Conservation (phyloP, 2,113 vertebrate genomes). For the Aix galericulata region DNA sequence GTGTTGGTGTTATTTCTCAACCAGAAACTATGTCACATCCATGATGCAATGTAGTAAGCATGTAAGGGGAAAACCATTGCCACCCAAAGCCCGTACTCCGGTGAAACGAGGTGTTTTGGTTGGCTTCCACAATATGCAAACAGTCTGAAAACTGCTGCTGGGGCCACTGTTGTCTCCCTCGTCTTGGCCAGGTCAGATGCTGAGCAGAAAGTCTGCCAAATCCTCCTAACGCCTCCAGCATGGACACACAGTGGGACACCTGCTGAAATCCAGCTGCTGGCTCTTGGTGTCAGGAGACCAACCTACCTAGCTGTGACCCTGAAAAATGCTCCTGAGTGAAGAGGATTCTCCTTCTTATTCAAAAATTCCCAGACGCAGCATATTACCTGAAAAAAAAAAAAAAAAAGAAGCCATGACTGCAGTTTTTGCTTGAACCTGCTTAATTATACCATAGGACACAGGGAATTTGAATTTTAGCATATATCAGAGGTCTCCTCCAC, state of each 20-base stretch:
- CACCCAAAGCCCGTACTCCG: not conserved
- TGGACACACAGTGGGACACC: not conserved
- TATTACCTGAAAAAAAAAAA: not conserved
- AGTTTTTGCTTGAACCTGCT: not conserved
- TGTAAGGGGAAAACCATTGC: not conserved
- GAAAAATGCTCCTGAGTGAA: not conserved
- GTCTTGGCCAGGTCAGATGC: not conserved
- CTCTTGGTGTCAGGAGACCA: not conserved
- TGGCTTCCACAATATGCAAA: not conserved
- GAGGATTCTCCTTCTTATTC: not conserved
- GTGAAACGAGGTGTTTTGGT: not conserved
- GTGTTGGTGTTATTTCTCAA: not conserved
- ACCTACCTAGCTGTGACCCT: not conserved
- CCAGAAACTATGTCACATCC: not conserved
- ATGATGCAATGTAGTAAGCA: not conserved
- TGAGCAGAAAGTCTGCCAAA: not conserved
- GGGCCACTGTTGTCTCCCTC: not conserved
- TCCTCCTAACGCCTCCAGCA: not conserved
- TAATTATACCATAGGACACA: not conserved
- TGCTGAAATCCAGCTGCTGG: not conserved
- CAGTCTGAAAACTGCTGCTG: not conserved
- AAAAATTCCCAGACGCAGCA: rapidly evolving
- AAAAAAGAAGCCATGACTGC: not conserved
- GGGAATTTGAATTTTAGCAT: not conserved
- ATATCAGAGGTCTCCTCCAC: not conserved